Evolutionary conservation across 2,797 vertebrate genomes (phyloP).

Genomic region (Sebastes cheni): DNA sequence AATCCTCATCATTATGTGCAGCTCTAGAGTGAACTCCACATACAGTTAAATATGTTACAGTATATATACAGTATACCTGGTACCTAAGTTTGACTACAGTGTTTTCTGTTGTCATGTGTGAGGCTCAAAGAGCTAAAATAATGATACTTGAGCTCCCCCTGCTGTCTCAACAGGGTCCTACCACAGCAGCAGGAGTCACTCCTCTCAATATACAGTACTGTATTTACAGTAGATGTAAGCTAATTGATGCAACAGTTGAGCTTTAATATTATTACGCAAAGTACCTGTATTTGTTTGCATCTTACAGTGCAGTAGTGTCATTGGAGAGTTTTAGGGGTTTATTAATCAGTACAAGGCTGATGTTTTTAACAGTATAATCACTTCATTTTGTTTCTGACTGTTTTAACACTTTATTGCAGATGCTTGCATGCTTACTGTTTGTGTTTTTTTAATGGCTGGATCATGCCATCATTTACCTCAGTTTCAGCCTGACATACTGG

Average conservation of each 20-base stretch:
- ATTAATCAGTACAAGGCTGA: not conserved
- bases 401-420: not conserved
- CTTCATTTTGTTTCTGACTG: not conserved
- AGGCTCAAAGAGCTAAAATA: not conserved
- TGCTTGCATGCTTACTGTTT: not conserved
- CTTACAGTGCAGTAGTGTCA: not conserved
- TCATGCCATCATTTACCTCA: not conserved
- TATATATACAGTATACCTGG: not conserved
- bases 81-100: not conserved
- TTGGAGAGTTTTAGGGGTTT: not conserved
- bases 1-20: not conserved
- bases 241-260: not conserved
- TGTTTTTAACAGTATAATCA: not conserved
- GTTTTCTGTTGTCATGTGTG: not conserved
- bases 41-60: not conserved
- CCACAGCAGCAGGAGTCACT: not conserved
- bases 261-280: no score
- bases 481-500: not conserved
- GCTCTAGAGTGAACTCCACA: not conserved
- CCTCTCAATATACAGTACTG: not conserved
- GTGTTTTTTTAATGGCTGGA: not conserved
- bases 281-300: not conserved
- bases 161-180: slow-evolving; percentile 7
- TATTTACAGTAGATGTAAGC: not conserved
- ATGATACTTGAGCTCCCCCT: slow-evolving; percentile 18